Conservation (phyloP, 2,113 vertebrate species). For the Bambusicola thoracicus region DNA sequence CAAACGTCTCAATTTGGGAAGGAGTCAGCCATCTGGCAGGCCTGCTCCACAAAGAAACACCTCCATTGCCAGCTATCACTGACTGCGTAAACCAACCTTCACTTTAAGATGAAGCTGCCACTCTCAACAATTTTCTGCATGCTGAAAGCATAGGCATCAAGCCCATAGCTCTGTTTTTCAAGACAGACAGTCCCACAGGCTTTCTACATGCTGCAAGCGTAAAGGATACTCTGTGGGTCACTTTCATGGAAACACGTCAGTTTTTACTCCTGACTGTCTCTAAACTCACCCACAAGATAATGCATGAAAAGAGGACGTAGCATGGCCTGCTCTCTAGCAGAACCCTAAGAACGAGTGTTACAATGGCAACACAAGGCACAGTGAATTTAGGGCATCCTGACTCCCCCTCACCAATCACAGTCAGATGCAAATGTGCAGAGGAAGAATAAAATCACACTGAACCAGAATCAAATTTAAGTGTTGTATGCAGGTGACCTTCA, state of each 20-base stretch:
- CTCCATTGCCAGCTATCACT: slow-evolving; percentile 57
- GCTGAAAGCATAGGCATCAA: neutral
- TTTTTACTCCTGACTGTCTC: neutral
- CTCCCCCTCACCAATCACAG: neutral
- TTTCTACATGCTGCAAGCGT: neutral
- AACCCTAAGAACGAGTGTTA: neutral
- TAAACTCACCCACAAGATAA: neutral
- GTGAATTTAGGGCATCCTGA: neutral
- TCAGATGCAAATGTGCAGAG: neutral
- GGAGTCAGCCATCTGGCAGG: slow-evolving; percentile 39
- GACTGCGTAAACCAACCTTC: slow-evolving; percentile 36
- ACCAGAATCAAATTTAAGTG: neutral
- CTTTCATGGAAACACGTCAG: neutral
- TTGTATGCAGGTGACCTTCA: neutral
- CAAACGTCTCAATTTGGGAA: slow-evolving; percentile 20
- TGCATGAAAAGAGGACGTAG: neutral
- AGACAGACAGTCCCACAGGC: neutral
- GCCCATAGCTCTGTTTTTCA: neutral
- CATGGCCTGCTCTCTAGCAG: neutral
- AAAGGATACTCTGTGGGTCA: neutral
- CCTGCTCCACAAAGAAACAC: slow-evolving; percentile 53
- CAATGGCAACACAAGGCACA: neutral
- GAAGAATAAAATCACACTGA: neutral
- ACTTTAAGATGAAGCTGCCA: slow-evolving; percentile 17
- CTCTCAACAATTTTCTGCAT: neutral